Conservation (phyloP, 2,888 invertebrate genomes). For the Drosophila affinis region DNA sequence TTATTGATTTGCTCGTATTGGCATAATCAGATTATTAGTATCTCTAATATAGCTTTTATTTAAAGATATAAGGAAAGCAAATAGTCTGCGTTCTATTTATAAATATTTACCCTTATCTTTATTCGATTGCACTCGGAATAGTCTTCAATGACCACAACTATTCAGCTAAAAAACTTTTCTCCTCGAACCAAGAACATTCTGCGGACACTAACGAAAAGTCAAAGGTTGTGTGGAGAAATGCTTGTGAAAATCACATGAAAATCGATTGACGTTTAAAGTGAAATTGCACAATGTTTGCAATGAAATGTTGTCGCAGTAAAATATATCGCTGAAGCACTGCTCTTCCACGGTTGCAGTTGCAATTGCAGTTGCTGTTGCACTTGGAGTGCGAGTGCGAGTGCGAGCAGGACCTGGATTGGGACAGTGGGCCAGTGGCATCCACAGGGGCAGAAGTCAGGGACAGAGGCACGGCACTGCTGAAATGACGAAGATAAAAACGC, state of each 20-base stretch:
- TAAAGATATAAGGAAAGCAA: too few species aligned
- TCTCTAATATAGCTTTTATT: neutral
- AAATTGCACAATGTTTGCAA: conserved; percentile 77
- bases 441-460: conserved; percentile 17
- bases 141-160: neutral
- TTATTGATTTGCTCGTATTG: neutral
- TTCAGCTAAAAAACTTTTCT: neutral
- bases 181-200: neutral
- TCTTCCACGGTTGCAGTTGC: conserved; percentile 21
- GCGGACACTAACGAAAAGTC: conserved; percentile 25
- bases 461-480: conserved; percentile 50
- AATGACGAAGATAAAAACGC: conserved; percentile 77
- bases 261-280: conserved; percentile 78
- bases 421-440: neutral
- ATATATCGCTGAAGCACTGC: conserved; percentile 57
- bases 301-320: conserved; percentile 76
- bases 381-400: neutral
- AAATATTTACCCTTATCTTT: neutral
- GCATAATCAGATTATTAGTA: neutral
- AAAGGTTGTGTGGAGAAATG: conserved; percentile 45
- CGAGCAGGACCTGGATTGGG: neutral
- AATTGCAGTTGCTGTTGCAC: conserved; percentile 23
- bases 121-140: neutral
- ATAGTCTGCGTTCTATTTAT: neutral
- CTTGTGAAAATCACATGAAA: conserved; percentile 76